Conservation (phyloP, 2,888 invertebrate genomes). For the Drosophila barbarae region DNA sequence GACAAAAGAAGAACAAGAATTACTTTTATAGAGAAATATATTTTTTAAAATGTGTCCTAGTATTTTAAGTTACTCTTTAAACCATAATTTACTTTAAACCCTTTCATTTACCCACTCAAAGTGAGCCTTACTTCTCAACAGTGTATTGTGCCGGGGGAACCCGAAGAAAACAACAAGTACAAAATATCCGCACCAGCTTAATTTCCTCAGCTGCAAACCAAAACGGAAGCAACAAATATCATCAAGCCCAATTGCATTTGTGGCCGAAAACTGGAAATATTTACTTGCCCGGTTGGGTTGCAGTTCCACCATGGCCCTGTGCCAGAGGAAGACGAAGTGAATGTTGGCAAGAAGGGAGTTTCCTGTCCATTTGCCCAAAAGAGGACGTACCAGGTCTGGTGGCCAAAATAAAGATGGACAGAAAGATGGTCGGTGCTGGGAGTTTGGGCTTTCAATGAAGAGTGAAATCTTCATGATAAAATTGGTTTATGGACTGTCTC, state of each 20-base stretch:
- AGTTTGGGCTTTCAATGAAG: conserved; percentile 11
- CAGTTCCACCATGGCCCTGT: conserved; percentile 10
- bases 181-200: conserved; percentile 49
- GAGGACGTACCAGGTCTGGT: conserved; percentile 22
- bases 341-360: conserved; percentile 19
- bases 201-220: conserved; percentile 64
- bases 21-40: not conserved
- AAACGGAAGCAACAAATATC: conserved; percentile 74
- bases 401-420: conserved; percentile 40
- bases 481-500: conserved; percentile 59
- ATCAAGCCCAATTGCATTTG: conserved; percentile 76
- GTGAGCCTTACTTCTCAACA: not conserved
- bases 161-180: conserved; percentile 14
- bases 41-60: not conserved
- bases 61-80: not conserved
- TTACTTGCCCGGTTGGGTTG: conserved; percentile 54
- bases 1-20: not conserved
- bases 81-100: not conserved
- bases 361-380: conserved; percentile 37
- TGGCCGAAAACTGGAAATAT: conserved; percentile 75
- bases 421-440: conserved; percentile 23
- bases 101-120: not conserved
- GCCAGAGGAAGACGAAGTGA: conserved; percentile 18
- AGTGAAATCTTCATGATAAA: conserved; percentile 53
- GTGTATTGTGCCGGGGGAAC: conserved; percentile 7